These are phyloP conservation scores for Apamea crenata DNA, from an alignment of 2,888 invertebrate genomes.

Conservation along the genomic window DNA sequence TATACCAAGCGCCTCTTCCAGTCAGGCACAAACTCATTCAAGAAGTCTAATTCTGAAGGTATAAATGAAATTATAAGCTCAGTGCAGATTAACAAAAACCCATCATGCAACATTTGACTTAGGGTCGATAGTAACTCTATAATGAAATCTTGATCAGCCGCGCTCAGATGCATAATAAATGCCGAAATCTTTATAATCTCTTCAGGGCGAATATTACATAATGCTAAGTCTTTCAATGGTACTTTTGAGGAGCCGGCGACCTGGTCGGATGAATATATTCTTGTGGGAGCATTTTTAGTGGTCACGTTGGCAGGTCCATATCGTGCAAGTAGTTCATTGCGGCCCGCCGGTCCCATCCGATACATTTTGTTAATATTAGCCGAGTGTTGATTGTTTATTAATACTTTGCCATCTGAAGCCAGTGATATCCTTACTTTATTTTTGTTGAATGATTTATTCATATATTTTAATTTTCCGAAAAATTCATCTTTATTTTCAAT, in stretches of 20 bases:
- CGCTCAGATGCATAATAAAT: conserved; percentile 47
- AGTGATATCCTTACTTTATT: conserved; percentile 71
- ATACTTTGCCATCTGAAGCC: conserved; percentile 65
- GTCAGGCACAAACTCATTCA: conserved; percentile 29
- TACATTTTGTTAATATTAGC: conserved; percentile 62
- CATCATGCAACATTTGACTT: conserved; percentile 46
- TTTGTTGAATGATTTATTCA: conserved; percentile 70
- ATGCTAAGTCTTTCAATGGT: conserved; percentile 26
- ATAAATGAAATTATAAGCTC: conserved; percentile 43
- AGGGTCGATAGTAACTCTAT: conserved; percentile 39
- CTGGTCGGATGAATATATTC: conserved; percentile 55
- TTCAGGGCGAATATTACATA: conserved; percentile 46
- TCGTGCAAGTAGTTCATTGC: conserved; percentile 65
- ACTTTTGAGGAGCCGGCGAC: conserved; percentile 36
- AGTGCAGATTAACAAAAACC: conserved; percentile 48
- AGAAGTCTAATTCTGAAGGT: conserved; percentile 32
- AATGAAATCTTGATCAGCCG: conserved; percentile 47
- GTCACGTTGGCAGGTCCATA: conserved; percentile 68
- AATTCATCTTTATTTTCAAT: conserved; percentile 72
- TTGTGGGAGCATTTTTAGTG: conserved; percentile 68
- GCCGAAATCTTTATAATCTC: conserved; percentile 51
- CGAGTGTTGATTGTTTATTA: conserved; percentile 67
- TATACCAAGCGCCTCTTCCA: conserved; percentile 49
- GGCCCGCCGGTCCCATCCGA: conserved; percentile 62
- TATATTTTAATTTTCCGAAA: conserved; percentile 67